phyloP scores from a whole-genome alignment of 2,888 invertebrate species.

The Rotaria macrura region DNA sequence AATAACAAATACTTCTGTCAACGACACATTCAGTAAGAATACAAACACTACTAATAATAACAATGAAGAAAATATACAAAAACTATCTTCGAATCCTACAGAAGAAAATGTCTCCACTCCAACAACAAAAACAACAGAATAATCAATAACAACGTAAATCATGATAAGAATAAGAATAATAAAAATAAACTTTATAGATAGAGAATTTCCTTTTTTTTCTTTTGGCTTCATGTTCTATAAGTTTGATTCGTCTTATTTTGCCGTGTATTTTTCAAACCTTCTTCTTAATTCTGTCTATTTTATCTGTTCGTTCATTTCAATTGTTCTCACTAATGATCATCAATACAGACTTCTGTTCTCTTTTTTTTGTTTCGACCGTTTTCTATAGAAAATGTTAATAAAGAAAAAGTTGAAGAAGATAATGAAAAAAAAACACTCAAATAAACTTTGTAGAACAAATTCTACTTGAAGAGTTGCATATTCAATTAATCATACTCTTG shows the following conservation, averaged over 20 bases:
- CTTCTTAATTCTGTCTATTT: not conserved
- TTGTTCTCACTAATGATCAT: constrained; percentile 1
- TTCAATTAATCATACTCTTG: no score
- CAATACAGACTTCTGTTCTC: not conserved
- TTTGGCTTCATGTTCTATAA: not conserved
- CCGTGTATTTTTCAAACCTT: not conserved
- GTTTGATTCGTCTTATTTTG: not conserved
- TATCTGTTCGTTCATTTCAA: not conserved
- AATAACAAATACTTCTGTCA: not conserved
- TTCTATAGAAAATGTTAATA: not conserved
- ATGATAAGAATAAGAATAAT: not conserved
- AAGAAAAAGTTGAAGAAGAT: not conserved
- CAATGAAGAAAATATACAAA: not conserved
- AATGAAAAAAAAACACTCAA: not conserved
- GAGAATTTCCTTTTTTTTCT: not conserved
- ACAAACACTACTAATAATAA: not conserved
- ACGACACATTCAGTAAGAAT: not conserved
- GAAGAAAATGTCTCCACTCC: not conserved
- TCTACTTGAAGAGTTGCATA: no score
- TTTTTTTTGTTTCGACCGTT: not conserved
- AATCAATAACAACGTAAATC: not conserved
- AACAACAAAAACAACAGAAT: not conserved
- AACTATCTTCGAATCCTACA: not conserved
- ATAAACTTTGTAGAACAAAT: not conserved
- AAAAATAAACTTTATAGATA: not conserved